Percentiles rank a stretch among this genome's conserved stretches.
phyloP scores from a whole-genome alignment of 2,797 vertebrate genomes.

The Tragelaphus oryx region DNA sequence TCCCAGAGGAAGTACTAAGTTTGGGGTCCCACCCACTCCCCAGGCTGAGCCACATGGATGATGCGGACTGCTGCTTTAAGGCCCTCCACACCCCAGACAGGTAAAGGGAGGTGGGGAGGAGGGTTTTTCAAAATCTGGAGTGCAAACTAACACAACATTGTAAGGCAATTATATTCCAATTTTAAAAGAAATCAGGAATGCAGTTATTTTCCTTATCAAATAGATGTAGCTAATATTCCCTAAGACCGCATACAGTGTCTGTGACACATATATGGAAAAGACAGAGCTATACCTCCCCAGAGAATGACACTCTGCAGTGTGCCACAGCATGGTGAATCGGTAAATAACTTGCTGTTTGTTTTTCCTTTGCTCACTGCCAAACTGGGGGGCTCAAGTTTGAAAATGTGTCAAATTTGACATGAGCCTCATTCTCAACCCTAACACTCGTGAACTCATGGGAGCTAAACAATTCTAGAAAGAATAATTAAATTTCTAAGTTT shows the following conservation, averaged over 20 bases:
- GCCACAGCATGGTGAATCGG: neutral
- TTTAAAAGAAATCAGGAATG: neutral
- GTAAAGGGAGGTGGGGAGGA: neutral
- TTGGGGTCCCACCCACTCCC: fast-evolving
- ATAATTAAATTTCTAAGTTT: conserved; percentile 49
- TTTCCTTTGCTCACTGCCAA: neutral
- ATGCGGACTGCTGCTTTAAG: fast-evolving
- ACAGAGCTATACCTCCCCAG: neutral
- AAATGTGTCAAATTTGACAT: conserved; percentile 12
- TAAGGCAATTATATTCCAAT: neutral
- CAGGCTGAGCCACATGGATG: fast-evolving
- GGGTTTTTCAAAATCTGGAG: neutral
- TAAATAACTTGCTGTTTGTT: neutral
- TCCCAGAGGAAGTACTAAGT: neutral
- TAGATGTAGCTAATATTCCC: neutral
- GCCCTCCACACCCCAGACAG: neutral
- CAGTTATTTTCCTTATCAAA: neutral
- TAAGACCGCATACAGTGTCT: neutral
- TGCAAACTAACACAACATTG: neutral
- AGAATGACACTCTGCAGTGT: neutral
- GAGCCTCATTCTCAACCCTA: neutral
- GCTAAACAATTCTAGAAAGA: conserved; percentile 24
- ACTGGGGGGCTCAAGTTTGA: neutral
- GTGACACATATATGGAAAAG: neutral
- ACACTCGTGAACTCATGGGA: conserved; percentile 6